phyloP scores from a whole-genome alignment of 1,140 invertebrate genomes.

The Asbolus verrucosus region DNA sequence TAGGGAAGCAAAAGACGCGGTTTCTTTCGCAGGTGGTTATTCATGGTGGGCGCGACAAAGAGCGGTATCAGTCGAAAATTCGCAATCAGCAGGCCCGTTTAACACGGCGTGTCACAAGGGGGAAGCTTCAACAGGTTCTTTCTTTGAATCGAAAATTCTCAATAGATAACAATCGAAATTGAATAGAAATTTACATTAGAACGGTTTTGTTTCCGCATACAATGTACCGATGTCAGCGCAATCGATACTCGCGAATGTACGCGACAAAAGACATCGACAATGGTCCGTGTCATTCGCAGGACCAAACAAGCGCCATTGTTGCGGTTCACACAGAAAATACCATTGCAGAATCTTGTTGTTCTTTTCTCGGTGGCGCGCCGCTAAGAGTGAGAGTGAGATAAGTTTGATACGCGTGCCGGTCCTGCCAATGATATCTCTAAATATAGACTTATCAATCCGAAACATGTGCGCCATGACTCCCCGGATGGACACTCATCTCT shows the following conservation, averaged over 20 bases:
- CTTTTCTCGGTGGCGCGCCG: conserved; percentile 31
- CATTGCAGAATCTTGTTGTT: conserved; percentile 47
- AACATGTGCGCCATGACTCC: conserved; percentile 18
- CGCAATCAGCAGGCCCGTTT: conserved; percentile 20
- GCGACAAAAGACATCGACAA: conserved; percentile 50
- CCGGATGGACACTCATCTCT: too few species aligned
- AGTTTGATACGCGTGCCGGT: conserved; percentile 23
- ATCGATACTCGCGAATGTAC: conserved; percentile 54
- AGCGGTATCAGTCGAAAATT: conserved; percentile 13
- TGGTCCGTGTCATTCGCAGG: conserved; percentile 55
- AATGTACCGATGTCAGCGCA: conserved; percentile 53
- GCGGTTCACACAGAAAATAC: conserved; percentile 33
- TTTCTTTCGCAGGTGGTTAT: too few species aligned
- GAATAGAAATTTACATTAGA: conserved; percentile 55
- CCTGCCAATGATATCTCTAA: conserved; percentile 7
- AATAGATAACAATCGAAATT: conserved; percentile 51
- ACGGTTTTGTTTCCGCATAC: conserved; percentile 52
- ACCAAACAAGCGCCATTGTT: conserved; percentile 50
- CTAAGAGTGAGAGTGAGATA: conserved; percentile 1
- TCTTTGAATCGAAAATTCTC: conserved; percentile 49
- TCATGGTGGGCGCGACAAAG: background rate
- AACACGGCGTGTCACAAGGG: conserved; percentile 24
- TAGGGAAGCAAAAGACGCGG: too few species aligned
- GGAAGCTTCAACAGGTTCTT: conserved; percentile 53
- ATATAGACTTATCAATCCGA: conserved; percentile 39